phyloP scores from a whole-genome alignment of 2,888 invertebrate genomes.

The Miltochrista miniata region DNA sequence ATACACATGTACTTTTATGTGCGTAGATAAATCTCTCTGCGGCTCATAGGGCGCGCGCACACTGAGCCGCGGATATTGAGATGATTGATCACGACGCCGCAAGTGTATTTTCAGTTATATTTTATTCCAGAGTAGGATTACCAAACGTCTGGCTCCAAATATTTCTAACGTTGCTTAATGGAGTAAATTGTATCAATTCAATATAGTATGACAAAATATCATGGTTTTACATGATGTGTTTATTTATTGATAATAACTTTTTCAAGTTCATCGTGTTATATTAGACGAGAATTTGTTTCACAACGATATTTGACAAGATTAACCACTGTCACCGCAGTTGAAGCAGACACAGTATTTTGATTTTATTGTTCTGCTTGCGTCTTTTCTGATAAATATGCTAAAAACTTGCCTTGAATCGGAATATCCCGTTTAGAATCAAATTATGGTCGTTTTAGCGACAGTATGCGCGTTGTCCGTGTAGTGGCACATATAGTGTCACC shows the following conservation, averaged over 20 bases:
- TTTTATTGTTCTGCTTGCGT: too few relatives aligned
- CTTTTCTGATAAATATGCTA: too few relatives aligned
- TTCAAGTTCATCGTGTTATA: too few relatives aligned
- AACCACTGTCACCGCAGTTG: too few relatives aligned
- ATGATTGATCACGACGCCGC: slow-evolving; percentile 32
- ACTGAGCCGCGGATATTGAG: slow-evolving; percentile 20
- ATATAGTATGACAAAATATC: background rate
- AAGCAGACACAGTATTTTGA: too few relatives aligned
- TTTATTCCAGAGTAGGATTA: slow-evolving; percentile 12
- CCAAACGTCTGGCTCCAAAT: slow-evolving; percentile 1
- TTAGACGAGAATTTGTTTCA: too few relatives aligned
- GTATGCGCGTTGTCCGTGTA: background rate
- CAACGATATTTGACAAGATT: too few relatives aligned
- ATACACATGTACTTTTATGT: slow-evolving; percentile 13
- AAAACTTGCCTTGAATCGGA: too few relatives aligned
- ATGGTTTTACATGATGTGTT: background rate
- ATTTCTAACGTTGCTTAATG: background rate
- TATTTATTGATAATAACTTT: background rate
- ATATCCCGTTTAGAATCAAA: too few relatives aligned
- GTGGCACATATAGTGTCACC: background rate
- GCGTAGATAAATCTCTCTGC: slow-evolving; percentile 16
- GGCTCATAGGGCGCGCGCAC: slow-evolving; percentile 7
- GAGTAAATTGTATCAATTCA: background rate
- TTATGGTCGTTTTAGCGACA: background rate
- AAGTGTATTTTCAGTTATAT: slow-evolving; percentile 12